Conservation (phyloP, 2,797 vertebrate genomes). For the Enteromius unitaeniatus region DNA sequence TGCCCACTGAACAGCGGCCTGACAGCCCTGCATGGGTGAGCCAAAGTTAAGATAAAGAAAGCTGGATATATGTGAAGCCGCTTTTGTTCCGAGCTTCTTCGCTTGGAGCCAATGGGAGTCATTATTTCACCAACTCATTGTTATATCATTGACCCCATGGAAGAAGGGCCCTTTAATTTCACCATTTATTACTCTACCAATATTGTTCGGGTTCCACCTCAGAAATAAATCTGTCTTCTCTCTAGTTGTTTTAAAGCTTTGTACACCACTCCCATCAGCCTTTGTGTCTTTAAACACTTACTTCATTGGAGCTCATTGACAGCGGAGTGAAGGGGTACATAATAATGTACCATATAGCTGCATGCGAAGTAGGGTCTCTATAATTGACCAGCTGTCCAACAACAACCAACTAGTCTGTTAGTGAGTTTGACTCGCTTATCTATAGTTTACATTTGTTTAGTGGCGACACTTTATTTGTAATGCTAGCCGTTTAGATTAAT, state of each 20-base stretch:
- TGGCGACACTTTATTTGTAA: not conserved
- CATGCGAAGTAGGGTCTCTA: not conserved
- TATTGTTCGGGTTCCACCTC: conserved; percentile 61
- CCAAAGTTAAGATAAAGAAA: conserved; percentile 78
- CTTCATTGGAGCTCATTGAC: conserved; percentile 48
- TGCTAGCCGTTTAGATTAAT: not conserved
- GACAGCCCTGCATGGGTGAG: conserved; percentile 80
- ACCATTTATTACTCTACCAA: conserved; percentile 74
- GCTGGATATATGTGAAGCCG: conserved; percentile 74
- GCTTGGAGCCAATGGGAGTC: conserved; percentile 73
- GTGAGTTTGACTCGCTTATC: not conserved
- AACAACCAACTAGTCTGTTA: not conserved
- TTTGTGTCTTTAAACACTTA: conserved; percentile 48
- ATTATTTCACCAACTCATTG: conserved; percentile 76
- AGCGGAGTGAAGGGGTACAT: conserved; percentile 29
- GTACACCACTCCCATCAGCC: conserved; percentile 51
- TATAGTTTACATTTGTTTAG: not conserved
- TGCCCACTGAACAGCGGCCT: conserved; percentile 67
- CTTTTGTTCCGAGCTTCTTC: conserved; percentile 78
- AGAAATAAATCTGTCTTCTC: conserved; percentile 62
- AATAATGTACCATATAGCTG: conserved; percentile 34
- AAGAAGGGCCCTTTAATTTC: conserved; percentile 77
- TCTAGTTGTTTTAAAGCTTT: conserved; percentile 60
- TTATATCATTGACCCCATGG: conserved; percentile 82
- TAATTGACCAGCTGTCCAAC: not conserved